Evolutionary conservation across 2,888 invertebrate species (phyloP).

Genomic region (Phalera bucephala): DNA sequence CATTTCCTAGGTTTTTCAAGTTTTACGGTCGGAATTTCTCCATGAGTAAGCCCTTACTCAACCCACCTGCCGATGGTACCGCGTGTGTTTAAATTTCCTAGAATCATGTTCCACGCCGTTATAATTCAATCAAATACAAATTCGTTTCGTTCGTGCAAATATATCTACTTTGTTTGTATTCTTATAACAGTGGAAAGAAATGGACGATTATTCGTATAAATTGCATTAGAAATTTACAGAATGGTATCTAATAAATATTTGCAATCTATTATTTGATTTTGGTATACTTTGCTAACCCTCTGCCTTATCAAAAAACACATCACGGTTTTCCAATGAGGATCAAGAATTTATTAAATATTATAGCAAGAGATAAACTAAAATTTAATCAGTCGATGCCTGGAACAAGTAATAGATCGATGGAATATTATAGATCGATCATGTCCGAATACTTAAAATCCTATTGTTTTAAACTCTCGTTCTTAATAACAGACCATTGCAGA

Average conservation of each 20-base stretch:
- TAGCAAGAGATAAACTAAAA: too few species aligned
- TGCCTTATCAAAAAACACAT: too few species aligned
- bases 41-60: too few species aligned
- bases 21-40: neutral
- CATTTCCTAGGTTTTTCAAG: neutral
- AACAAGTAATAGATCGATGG: too few species aligned
- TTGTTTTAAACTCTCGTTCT: too few species aligned
- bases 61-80: neutral
- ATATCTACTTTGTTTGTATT: neutral
- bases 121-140: conserved; percentile 1
- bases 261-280: too few species aligned
- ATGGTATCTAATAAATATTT: neutral
- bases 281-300: too few species aligned
- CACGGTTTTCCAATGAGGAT: too few species aligned
- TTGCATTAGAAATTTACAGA: neutral
- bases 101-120: neutral
- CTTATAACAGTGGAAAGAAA: neutral
- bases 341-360: too few species aligned
- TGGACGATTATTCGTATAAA: neutral
- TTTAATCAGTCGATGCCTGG: too few species aligned
- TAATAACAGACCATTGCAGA: conserved; percentile 1
- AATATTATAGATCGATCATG: too few species aligned
- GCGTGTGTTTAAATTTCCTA: neutral
- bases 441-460: too few species aligned
- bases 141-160: neutral